phyloP scores from a whole-genome alignment of 2,888 invertebrate species.

The Thereva nobilitata region DNA sequence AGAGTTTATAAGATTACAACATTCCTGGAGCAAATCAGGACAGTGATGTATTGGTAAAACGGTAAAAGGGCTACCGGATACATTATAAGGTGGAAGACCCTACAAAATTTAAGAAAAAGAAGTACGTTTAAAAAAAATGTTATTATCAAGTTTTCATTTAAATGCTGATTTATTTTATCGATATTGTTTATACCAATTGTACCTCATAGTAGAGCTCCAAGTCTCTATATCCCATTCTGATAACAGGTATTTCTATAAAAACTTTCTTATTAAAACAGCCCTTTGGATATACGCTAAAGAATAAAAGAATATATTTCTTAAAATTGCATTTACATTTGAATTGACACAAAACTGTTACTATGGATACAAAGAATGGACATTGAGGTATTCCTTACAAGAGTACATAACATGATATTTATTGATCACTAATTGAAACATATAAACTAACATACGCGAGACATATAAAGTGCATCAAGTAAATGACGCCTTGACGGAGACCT shows the following conservation, averaged over 20 bases:
- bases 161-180: neutral
- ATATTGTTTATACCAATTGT: neutral
- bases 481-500: too few relatives aligned
- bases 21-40: conserved; percentile 71
- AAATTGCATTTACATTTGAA: too few relatives aligned
- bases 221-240: conserved; percentile 18
- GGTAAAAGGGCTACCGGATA: conserved; percentile 57
- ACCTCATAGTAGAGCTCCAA: conserved; percentile 37
- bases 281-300: conserved; percentile 10
- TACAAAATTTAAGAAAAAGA: conserved; percentile 41
- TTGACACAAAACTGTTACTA: too few relatives aligned
- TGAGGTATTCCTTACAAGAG: too few relatives aligned
- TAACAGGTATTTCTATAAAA: too few relatives aligned
- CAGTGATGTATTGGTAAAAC: conserved; percentile 74
- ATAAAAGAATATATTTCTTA: too few relatives aligned
- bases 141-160: neutral
- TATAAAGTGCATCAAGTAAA: too few relatives aligned
- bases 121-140: neutral
- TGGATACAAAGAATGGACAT: too few relatives aligned
- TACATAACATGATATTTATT: too few relatives aligned
- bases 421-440: too few relatives aligned
- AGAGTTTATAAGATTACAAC: conserved; percentile 78
- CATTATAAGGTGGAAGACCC: conserved; percentile 59
- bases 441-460: too few relatives aligned
- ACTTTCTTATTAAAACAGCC: conserved; percentile 6